Conservation (phyloP, 2,888 invertebrate species). For the Cinara cedri region DNA sequence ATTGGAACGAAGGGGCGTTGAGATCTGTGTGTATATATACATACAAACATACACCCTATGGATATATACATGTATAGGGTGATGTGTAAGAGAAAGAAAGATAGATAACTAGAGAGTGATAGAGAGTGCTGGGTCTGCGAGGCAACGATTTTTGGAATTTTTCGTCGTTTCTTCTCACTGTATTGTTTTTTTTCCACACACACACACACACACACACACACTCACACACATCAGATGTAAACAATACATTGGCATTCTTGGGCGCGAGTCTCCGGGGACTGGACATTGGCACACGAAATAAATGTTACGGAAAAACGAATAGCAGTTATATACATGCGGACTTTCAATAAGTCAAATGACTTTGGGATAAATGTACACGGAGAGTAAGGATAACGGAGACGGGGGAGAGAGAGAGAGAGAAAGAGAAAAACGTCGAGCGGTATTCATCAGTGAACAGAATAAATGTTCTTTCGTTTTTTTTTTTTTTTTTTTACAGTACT, state of each 20-base stretch:
- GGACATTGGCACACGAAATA: conserved; percentile 50
- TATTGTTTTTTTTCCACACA: not conserved
- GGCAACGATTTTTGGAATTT: conserved; percentile 45
- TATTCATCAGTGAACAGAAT: conserved; percentile 43
- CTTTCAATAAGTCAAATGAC: conserved; percentile 56
- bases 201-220: too few species aligned
- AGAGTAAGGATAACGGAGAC: not conserved
- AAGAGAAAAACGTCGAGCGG: conserved; percentile 30
- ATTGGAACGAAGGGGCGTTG: conserved; percentile 21
- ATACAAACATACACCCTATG: too few species aligned
- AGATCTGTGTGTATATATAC: not conserved
- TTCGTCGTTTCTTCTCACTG: conserved; percentile 16
- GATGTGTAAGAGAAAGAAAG: not conserved
- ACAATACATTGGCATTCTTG: conserved; percentile 40
- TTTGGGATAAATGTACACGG: not conserved
- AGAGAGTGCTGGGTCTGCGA: not conserved
- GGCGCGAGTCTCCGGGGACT: conserved; percentile 45
- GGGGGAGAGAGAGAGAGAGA: not conserved
- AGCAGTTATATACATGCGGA: conserved; percentile 43
- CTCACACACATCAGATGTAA: conserved; percentile 22
- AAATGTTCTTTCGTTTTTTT: conserved; percentile 39
- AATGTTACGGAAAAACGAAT: conserved; percentile 51
- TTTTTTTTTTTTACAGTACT: conserved; percentile 11
- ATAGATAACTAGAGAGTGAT: not conserved
- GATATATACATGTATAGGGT: too few species aligned